phyloP scores from a whole-genome alignment of 2,797 vertebrate genomes.

The Danio jaintianensis region DNA sequence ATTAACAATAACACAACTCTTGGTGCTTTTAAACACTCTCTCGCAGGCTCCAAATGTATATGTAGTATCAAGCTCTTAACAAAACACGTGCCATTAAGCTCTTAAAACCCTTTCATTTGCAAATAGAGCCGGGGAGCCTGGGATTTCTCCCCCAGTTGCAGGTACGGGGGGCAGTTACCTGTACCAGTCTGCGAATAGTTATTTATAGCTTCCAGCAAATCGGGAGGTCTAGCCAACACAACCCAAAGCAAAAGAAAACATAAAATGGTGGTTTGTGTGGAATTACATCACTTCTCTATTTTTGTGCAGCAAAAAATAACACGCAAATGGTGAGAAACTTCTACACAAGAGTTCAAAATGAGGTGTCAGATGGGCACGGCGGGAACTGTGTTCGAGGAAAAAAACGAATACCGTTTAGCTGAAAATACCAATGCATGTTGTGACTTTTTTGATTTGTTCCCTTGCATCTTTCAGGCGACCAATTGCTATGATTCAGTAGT shows the following conservation, averaged over 20 bases:
- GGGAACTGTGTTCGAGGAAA: neutral
- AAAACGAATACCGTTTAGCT: neutral
- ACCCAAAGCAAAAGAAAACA: neutral
- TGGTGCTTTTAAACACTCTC: neutral
- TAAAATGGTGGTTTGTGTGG: neutral
- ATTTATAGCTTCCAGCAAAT: slow-evolving; percentile 14
- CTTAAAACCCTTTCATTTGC: slow-evolving; percentile 65
- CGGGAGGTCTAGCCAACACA: neutral
- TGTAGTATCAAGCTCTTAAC: slow-evolving; percentile 39
- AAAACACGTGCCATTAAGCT: slow-evolving; percentile 51
- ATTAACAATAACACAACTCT: slow-evolving; percentile 35
- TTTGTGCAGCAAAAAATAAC: neutral
- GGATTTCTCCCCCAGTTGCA: slow-evolving; percentile 16
- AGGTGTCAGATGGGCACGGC: neutral
- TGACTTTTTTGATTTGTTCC: neutral
- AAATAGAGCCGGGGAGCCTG: slow-evolving; percentile 45
- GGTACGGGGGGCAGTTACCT: slow-evolving; percentile 48
- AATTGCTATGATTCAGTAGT: neutral
- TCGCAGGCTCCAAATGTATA: slow-evolving; percentile 60
- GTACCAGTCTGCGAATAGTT: neutral
- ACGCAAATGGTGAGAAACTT: neutral
- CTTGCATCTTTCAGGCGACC: neutral
- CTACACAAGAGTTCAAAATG: neutral
- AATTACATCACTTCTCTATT: slow-evolving; percentile 21
- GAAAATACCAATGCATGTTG: neutral